These are phyloP conservation scores for Artemia sinica DNA, from an alignment of 2,888 invertebrate species.

Conservation along the genomic window DNA sequence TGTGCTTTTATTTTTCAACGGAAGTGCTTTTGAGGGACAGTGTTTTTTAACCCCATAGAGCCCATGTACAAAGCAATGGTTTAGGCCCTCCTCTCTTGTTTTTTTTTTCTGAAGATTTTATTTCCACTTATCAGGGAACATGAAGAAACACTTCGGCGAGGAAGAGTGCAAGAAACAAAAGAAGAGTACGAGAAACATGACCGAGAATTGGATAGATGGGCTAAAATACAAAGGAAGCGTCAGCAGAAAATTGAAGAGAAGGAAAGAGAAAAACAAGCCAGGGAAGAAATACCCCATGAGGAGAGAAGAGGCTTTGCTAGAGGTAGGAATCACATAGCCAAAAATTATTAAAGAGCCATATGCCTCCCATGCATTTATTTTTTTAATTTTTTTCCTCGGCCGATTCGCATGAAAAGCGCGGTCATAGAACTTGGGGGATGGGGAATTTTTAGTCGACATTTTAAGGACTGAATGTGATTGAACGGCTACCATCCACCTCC, in stretches of 20 bases:
- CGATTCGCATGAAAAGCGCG: too few species aligned
- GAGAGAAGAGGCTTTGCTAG: conserved; percentile 25
- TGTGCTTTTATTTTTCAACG: too few species aligned
- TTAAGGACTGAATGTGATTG: too few species aligned
- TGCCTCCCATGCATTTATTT: too few species aligned
- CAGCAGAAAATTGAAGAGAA: conserved; percentile 31
- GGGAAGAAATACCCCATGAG: conserved; percentile 45
- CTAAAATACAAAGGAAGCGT: conserved; percentile 20
- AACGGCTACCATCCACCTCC: too few species aligned
- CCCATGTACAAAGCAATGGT: background rate
- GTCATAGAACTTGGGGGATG: too few species aligned
- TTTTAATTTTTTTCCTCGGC: too few species aligned
- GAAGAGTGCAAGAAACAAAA: conserved; percentile 39
- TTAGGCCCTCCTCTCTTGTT: background rate
- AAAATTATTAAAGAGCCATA: too few species aligned
- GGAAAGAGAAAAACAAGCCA: conserved; percentile 26
- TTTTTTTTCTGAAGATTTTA: background rate
- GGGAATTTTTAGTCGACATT: too few species aligned
- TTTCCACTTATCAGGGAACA: conserved; percentile 17
- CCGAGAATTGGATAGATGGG: conserved; percentile 42
- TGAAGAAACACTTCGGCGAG: conserved; percentile 25
- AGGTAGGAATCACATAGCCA: too few species aligned
- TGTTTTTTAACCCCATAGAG: conserved; percentile 25
- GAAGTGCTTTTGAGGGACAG: too few species aligned
- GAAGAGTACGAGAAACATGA: conserved; percentile 42